These are phyloP conservation scores for Platichthys flesus DNA, from an alignment of 2,113 vertebrate genomes.

Conservation along the genomic window DNA sequence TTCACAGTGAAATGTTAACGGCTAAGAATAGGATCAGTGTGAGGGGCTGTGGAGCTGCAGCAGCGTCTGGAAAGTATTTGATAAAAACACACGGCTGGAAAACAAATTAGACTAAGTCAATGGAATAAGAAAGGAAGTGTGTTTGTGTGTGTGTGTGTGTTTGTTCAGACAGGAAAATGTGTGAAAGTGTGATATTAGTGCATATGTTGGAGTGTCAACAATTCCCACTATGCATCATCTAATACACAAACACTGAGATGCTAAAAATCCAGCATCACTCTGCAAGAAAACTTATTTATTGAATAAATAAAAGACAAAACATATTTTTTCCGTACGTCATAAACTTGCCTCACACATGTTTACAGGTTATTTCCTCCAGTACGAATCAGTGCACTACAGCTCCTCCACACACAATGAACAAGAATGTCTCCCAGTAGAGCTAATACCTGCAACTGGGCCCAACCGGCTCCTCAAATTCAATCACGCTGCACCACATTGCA, in stretches of 20 bases:
- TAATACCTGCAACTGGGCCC: too few species aligned
- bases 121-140: slow-evolving; percentile 21
- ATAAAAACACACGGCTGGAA: slow-evolving; percentile 38
- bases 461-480: too few species aligned
- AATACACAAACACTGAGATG: not conserved
- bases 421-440: too few species aligned
- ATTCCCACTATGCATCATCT: not conserved
- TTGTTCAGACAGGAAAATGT: not conserved
- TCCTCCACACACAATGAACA: too few species aligned
- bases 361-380: too few species aligned
- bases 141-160: slow-evolving; percentile 1
- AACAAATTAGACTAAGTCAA: slow-evolving; percentile 42
- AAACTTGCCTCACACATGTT: too few species aligned
- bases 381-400: too few species aligned
- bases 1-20: slow-evolving; percentile 44
- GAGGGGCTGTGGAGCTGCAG: not conserved
- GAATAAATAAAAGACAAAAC: not conserved
- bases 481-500: too few species aligned
- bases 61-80: slow-evolving; percentile 38
- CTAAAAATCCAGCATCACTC: not conserved
- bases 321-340: too few species aligned
- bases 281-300: not conserved
- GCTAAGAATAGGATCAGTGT: slow-evolving; percentile 46
- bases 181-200: too few species aligned
- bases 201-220: not conserved